Evolutionary conservation across 2,113 vertebrate genomes (phyloP).

Genomic region (Aegithalos caudatus): DNA sequence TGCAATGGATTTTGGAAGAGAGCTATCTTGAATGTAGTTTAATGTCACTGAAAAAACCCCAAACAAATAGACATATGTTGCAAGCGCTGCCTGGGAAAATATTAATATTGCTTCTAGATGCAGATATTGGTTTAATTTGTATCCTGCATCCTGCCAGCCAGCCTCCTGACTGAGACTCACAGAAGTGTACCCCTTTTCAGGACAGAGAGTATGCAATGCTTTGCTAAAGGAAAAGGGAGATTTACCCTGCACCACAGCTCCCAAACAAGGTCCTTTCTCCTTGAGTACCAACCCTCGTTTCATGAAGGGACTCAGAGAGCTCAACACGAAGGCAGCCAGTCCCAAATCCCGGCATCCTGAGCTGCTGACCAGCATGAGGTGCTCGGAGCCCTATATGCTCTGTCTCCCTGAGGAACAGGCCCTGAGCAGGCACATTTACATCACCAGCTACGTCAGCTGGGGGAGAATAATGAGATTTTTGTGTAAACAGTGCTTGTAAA

Average conservation of each 20-base stretch:
- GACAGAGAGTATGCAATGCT: not conserved
- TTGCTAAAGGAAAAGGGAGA: not conserved
- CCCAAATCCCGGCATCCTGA: not conserved
- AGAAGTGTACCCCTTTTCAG: not conserved
- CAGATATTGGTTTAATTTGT: not conserved
- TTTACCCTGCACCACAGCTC: not conserved
- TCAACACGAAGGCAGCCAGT: fast-evolving
- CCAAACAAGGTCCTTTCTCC: not conserved
- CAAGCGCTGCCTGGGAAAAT: not conserved
- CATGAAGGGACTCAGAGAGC: not conserved
- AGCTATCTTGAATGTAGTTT: not conserved
- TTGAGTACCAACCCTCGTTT: not conserved
- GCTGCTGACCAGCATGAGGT: fast-evolving
- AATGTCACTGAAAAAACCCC: not conserved
- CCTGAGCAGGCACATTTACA: not conserved
- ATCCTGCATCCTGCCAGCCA: not conserved
- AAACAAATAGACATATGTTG: not conserved
- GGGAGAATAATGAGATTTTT: not conserved
- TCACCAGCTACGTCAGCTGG: not conserved
- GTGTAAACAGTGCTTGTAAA: not conserved
- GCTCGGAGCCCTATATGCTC: not conserved
- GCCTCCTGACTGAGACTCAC: not conserved
- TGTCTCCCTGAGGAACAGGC: not conserved
- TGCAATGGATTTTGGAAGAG: not conserved
- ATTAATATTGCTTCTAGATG: not conserved